phyloP scores from a whole-genome alignment of 1,140 invertebrate genomes.

The Solenopsis fugax region DNA sequence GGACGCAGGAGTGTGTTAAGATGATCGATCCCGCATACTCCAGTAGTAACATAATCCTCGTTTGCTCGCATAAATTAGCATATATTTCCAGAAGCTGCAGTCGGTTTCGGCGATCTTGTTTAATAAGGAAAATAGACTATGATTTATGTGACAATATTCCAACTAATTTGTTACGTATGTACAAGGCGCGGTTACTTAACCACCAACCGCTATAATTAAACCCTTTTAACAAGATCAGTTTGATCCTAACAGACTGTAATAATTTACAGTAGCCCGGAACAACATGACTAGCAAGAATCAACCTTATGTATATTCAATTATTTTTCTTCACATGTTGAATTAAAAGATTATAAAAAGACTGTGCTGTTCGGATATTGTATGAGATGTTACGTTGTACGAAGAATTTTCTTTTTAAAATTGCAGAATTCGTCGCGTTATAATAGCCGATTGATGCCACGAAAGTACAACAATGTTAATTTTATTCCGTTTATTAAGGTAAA shows the following conservation, averaged over 20 bases:
- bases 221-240: not conserved
- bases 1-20: slow-evolving; percentile 50
- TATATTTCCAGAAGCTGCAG: slow-evolving; percentile 30
- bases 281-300: not conserved
- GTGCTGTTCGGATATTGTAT: not conserved
- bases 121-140: slow-evolving; percentile 39
- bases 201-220: not conserved
- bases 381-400: not conserved
- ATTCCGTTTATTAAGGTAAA: slow-evolving; percentile 7
- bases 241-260: not conserved
- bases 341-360: not conserved
- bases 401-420: not conserved
- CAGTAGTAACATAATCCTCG: slow-evolving; percentile 32
- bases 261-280: not conserved
- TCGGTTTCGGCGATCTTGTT: not conserved
- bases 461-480: slow-evolving; percentile 15
- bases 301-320: not conserved
- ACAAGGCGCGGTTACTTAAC: not conserved
- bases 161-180: slow-evolving; percentile 7
- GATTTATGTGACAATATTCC: not conserved
- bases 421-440: not conserved
- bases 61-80: slow-evolving; percentile 49
- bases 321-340: not conserved
- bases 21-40: slow-evolving; percentile 46
- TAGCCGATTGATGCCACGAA: not conserved